These are phyloP conservation scores for Psittacula echo DNA, from an alignment of 2,797 vertebrate genomes.

Conservation along the genomic window DNA sequence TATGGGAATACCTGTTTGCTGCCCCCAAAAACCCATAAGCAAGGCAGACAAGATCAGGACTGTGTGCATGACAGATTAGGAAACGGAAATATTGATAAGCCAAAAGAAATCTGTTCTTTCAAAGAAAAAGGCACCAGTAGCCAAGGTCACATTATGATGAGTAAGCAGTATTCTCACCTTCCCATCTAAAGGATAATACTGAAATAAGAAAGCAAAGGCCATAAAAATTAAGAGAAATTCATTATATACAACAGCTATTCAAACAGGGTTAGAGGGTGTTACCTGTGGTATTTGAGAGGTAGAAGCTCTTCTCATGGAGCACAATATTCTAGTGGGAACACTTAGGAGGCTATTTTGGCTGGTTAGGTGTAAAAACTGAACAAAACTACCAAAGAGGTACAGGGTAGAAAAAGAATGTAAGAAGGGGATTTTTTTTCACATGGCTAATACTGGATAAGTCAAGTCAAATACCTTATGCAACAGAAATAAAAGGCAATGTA, in stretches of 20 bases:
- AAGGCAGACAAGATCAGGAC: background rate
- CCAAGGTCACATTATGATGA: background rate
- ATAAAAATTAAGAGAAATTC: background rate
- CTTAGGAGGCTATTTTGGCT: background rate
- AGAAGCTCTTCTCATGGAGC: background rate
- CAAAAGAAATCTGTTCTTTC: background rate
- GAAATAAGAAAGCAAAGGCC: background rate
- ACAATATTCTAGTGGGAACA: background rate
- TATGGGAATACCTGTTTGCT: background rate
- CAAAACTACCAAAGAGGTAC: background rate
- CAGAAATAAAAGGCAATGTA: background rate
- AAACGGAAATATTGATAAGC: background rate
- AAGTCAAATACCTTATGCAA: background rate
- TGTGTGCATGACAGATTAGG: background rate
- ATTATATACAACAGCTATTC: background rate
- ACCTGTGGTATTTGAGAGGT: background rate
- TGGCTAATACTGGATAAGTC: background rate
- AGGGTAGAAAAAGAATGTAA: background rate
- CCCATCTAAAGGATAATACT: background rate
- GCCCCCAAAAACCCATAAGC: background rate
- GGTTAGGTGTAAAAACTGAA: background rate
- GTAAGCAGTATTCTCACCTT: background rate
- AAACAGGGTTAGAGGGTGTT: background rate
- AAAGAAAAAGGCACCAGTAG: background rate
- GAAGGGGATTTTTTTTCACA: background rate